These are phyloP conservation scores for Camelus dromedarius DNA, from an alignment of 2,113 vertebrate genomes.

Conservation along the genomic window DNA sequence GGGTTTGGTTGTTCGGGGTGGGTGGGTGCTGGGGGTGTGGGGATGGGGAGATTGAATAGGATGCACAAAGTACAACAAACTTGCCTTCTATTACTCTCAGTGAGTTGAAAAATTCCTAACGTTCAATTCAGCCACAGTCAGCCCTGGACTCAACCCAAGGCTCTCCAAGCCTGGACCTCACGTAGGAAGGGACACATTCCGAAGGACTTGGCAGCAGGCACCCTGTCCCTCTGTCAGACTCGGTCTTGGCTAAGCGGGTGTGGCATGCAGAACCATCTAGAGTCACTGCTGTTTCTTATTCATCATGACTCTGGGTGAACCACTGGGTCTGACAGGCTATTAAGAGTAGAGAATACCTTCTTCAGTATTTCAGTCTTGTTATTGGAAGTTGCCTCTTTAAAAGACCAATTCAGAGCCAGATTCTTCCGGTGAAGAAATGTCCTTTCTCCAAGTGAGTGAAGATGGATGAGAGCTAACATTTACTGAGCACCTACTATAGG, in stretches of 20 bases:
- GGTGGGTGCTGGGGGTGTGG: neutral
- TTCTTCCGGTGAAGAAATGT: neutral
- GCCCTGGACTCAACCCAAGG: neutral
- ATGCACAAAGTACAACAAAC: neutral
- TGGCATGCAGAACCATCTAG: neutral
- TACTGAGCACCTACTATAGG: neutral
- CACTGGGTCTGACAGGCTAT: neutral
- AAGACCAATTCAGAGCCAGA: neutral
- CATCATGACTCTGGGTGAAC: neutral
- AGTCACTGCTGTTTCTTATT: neutral
- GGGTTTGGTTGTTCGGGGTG: neutral
- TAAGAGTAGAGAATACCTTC: neutral
- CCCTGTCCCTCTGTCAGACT: too few relatives aligned
- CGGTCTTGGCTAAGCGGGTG: accelerated
- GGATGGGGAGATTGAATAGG: neutral
- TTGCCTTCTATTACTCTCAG: neutral
- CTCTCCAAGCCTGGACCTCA: neutral
- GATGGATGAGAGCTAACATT: neutral
- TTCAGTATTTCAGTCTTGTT: neutral
- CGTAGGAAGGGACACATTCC: accelerated
- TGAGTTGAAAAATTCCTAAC: neutral
- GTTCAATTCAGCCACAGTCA: neutral
- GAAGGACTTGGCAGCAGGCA: neutral
- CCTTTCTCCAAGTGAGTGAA: neutral
- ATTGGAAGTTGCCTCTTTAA: neutral